Conservation (phyloP, 2,888 invertebrate genomes). For the Lepidonotus clava region DNA sequence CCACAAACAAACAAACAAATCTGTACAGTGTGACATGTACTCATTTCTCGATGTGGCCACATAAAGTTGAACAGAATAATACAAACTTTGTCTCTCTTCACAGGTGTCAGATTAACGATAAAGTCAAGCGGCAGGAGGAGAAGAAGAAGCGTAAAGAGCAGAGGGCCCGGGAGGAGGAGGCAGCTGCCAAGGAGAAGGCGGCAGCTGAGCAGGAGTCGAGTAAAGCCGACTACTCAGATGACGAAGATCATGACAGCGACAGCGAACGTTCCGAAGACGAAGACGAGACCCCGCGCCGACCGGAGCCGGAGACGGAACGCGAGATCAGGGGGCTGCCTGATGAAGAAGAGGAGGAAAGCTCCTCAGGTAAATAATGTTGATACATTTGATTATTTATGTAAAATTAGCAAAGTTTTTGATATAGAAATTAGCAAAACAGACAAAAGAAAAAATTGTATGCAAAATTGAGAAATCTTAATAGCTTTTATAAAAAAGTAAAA, state of each 20-base stretch:
- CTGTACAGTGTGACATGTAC: no score
- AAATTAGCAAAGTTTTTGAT: no score
- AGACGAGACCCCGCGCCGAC: background rate
- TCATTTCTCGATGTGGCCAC: no score
- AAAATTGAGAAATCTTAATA: no score
- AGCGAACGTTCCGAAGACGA: background rate
- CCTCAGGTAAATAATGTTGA: background rate
- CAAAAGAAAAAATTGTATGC: no score
- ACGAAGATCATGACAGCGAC: slow-evolving; percentile 47
- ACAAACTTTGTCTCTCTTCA: background rate
- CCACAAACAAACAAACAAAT: no score
- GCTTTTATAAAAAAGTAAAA: no score
- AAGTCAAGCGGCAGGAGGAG: slow-evolving; percentile 49
- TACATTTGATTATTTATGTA: background rate
- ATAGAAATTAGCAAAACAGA: no score
- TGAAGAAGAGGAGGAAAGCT: background rate
- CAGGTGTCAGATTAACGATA: slow-evolving; percentile 58
- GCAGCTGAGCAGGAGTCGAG: slow-evolving; percentile 47
- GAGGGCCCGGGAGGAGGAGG: background rate
- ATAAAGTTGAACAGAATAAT: no score
- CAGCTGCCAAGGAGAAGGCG: slow-evolving; percentile 35
- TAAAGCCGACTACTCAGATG: slow-evolving; percentile 10
- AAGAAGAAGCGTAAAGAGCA: slow-evolving; percentile 42
- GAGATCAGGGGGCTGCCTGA: background rate
- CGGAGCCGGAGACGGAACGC: background rate